These are phyloP conservation scores for Anthopleura xanthogrammica DNA, from an alignment of 92 coral and sea anemone species.

Conservation along the genomic window DNA sequence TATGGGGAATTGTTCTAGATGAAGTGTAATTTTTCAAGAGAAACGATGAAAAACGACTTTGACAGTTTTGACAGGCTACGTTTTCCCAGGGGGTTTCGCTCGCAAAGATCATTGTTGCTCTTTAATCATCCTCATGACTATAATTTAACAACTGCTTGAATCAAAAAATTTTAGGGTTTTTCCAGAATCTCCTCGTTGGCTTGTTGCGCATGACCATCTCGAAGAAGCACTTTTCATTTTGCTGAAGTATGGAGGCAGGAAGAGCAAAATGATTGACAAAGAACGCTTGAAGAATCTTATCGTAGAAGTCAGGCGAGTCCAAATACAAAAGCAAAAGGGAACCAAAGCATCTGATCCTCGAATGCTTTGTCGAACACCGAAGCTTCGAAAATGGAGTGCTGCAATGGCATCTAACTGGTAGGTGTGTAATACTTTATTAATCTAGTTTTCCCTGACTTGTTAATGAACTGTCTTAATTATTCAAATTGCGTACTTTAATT, in stretches of 20 bases:
- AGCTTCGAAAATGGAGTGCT: constrained; percentile 30
- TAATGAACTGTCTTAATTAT: no score
- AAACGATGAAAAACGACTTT: no score
- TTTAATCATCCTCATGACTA: no score
- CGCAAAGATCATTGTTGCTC: no score
- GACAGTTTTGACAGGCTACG: no score
- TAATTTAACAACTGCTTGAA: no score
- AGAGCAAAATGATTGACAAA: background rate
- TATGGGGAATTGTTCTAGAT: no score
- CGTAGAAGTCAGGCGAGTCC: background rate
- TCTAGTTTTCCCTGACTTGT: no score
- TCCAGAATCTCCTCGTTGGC: constrained; percentile 28
- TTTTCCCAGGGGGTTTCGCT: no score
- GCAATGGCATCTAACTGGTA: constrained; percentile 25
- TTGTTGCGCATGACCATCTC: constrained; percentile 9
- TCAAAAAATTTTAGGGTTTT: background rate
- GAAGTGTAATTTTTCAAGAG: no score
- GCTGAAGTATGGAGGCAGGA: constrained; percentile 12
- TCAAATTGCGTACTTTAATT: background rate
- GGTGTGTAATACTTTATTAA: background rate
- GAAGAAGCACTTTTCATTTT: constrained; percentile 4
- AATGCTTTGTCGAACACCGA: constrained; percentile 41
- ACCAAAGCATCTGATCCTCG: background rate
- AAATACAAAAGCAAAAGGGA: background rate
- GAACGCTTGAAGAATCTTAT: background rate